Percentiles rank a stretch among this genome's conserved stretches.
These are phyloP conservation scores for Beaufortia kweichowensis DNA, from an alignment of 2,113 vertebrate genomes.

Conservation along the genomic window DNA sequence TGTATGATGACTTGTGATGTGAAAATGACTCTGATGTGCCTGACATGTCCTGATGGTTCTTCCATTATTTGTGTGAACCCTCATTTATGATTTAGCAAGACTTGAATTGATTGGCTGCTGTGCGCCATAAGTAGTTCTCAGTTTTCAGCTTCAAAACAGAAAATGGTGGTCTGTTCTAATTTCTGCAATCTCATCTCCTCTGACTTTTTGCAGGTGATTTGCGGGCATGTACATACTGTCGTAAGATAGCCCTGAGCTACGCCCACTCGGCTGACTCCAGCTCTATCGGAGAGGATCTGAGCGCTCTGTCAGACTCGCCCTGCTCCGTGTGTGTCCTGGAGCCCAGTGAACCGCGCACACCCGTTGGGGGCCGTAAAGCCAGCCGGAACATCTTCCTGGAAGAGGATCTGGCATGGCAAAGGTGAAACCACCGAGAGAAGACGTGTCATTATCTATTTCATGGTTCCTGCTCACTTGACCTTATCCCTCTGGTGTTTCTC, in stretches of 20 bases:
- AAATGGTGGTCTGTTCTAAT: background rate
- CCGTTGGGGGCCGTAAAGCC: constrained; percentile 89
- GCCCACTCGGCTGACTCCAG: constrained; percentile 92
- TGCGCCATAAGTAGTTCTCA: background rate
- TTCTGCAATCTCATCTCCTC: background rate
- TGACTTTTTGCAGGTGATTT: constrained; percentile 83
- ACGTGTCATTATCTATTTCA: background rate
- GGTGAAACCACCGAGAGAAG: constrained; percentile 70
- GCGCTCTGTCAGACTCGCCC: constrained; percentile 84
- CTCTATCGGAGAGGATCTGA: constrained; percentile 93
- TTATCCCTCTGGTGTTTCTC: background rate
- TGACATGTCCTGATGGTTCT: too few relatives aligned
- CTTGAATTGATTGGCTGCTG: background rate
- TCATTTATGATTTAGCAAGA: background rate
- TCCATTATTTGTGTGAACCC: background rate
- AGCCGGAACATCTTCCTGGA: constrained; percentile 98
- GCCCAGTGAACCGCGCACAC: constrained; percentile 89
- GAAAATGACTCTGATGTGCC: too few relatives aligned
- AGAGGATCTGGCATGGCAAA: constrained; percentile 95
- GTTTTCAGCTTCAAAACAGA: background rate
- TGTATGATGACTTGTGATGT: too few relatives aligned
- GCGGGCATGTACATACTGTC: constrained; percentile 94
- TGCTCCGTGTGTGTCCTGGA: constrained; percentile 85
- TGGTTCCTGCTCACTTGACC: background rate
- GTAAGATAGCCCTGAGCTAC: constrained; percentile 94